phyloP scores from a whole-genome alignment of 2,797 vertebrate species.

The Phataginus tetradactyla region DNA sequence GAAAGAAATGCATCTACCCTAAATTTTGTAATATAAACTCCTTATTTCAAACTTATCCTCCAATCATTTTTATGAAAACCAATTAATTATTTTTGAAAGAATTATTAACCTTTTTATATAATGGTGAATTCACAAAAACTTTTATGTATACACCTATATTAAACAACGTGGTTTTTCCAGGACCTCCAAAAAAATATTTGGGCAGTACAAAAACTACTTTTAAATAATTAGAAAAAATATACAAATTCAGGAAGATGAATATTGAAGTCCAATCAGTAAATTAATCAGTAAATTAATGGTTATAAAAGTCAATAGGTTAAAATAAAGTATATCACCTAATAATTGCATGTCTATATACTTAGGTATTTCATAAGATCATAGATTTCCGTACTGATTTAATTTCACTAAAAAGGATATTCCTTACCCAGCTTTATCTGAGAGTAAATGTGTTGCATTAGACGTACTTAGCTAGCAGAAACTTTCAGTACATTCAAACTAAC shows the following conservation, averaged over 20 bases:
- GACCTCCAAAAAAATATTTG: slow-evolving; percentile 11
- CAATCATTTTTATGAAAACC: not conserved
- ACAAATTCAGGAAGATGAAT: slow-evolving; percentile 2
- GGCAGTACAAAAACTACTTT: slow-evolving; percentile 8
- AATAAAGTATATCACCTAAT: slow-evolving; percentile 17
- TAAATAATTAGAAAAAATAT: slow-evolving; percentile 29
- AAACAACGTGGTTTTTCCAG: slow-evolving; percentile 25
- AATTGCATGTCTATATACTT: not conserved
- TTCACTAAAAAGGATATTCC: slow-evolving; percentile 44
- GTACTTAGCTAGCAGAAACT: slow-evolving; percentile 24
- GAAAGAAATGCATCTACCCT: slow-evolving; percentile 3
- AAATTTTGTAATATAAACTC: slow-evolving; percentile 1
- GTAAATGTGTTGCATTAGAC: slow-evolving; percentile 1
- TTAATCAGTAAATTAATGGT: slow-evolving; percentile 18
- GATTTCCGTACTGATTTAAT: not conserved
- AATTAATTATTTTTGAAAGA: slow-evolving; percentile 47
- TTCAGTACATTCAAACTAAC: slow-evolving; percentile 83
- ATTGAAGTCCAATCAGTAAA: not conserved
- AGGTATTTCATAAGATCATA: slow-evolving; percentile 29
- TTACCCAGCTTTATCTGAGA: slow-evolving; percentile 39
- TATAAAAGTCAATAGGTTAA: slow-evolving; percentile 25
- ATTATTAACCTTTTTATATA: slow-evolving; percentile 33
- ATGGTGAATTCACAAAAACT: slow-evolving; percentile 30
- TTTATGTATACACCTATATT: not conserved
- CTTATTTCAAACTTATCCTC: slow-evolving; percentile 7